phyloP scores from a whole-genome alignment of 2,797 vertebrate genomes.

The Alectoris magna region DNA sequence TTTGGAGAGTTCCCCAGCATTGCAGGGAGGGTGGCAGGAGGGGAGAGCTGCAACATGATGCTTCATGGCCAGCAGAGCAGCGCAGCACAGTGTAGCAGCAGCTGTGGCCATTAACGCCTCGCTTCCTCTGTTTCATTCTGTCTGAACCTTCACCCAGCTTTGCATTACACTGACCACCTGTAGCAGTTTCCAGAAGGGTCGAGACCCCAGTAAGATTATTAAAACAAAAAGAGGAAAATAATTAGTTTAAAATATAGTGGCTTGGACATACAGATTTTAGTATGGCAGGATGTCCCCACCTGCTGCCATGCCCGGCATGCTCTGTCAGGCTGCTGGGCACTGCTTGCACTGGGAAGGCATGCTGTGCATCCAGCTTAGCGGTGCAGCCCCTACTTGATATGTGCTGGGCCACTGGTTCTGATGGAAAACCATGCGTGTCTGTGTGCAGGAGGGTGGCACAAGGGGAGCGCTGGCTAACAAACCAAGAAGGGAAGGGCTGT shows the following conservation, averaged over 20 bases:
- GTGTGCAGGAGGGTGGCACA: not conserved
- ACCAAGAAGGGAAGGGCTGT: rapidly evolving
- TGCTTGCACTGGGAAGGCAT: not conserved
- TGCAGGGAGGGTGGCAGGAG: not conserved
- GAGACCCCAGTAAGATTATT: not conserved
- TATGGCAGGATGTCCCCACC: not conserved
- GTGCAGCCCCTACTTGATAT: not conserved
- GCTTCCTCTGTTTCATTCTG: not conserved
- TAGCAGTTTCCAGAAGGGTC: constrained; percentile 9
- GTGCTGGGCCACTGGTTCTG: too few species aligned
- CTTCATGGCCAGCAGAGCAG: not conserved
- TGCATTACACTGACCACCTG: constrained; percentile 14
- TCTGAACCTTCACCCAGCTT: not conserved
- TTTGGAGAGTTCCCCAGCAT: constrained; percentile 32
- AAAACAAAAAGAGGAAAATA: not conserved
- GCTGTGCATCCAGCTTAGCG: not conserved
- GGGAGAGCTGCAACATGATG: constrained; percentile 50
- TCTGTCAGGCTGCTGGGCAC: not conserved
- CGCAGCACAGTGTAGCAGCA: not conserved
- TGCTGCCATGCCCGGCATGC: not conserved
- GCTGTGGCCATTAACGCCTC: constrained; percentile 40
- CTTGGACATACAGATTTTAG: not conserved
- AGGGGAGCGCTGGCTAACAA: not conserved
- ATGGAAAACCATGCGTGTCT: not conserved
- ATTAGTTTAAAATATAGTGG: constrained; percentile 12